Percentiles rank a stretch among this genome's conserved stretches.
Evolutionary conservation across 2,113 vertebrate species (phyloP).

Genomic region (Chionomys nivalis): DNA sequence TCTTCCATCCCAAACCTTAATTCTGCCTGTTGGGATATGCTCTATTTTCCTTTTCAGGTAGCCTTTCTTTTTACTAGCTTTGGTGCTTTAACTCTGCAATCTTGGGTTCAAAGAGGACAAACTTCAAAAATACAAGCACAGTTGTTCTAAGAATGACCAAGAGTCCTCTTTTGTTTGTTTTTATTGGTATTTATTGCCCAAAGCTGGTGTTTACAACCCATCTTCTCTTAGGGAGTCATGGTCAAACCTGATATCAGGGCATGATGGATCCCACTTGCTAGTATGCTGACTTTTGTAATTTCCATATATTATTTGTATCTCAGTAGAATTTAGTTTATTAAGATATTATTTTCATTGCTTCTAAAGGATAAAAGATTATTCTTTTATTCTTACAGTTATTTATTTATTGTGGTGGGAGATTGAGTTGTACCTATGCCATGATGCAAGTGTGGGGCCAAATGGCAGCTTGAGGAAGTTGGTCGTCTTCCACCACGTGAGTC

Average conservation of each 20-base stretch:
- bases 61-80: not conserved
- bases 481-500: not conserved
- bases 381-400: not conserved
- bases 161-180: not conserved
- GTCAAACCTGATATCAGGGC: not conserved
- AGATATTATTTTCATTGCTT: not conserved
- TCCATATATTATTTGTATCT: not conserved
- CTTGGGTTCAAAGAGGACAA: not conserved
- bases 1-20: not conserved
- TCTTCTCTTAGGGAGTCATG: not conserved
- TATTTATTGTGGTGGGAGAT: not conserved
- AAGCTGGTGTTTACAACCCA: not conserved
- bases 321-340: not conserved
- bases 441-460: not conserved
- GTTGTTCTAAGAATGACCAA: not conserved
- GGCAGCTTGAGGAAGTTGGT: not conserved
- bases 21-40: not conserved
- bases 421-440: not conserved
- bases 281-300: not conserved
- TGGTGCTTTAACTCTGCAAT: not conserved
- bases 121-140: not conserved
- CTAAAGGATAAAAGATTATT: not conserved
- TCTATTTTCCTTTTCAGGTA: not conserved
- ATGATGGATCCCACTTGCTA: not conserved
- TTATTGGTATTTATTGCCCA: not conserved